Conservation (phyloP, 2,113 vertebrate species). For the Pan troglodytes region NHGRI_mPanTro3-v2.1_pri NC_072408.2:14384501-14385000, state of each 20-base stretch:
- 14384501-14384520: neutral
- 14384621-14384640: neutral
- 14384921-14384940: too few species aligned
- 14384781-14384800: neutral
- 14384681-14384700: too few species aligned
- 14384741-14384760: too few species aligned
- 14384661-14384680: too few species aligned
- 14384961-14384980: neutral
- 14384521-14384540: neutral
- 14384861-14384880: neutral
- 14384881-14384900: neutral
- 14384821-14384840: too few species aligned
- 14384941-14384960: neutral
- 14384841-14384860: too few species aligned
- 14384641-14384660: neutral
- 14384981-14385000: neutral
- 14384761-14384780: too few species aligned
- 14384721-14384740: too few species aligned
- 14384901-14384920: too few species aligned
- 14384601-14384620: neutral
- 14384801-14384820: too few species aligned
- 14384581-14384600: neutral
- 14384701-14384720: too few species aligned
- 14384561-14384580: neutral
- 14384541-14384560: neutral